Conservation (phyloP, 2,113 vertebrate genomes). For the Zootoca vivipara region DNA sequence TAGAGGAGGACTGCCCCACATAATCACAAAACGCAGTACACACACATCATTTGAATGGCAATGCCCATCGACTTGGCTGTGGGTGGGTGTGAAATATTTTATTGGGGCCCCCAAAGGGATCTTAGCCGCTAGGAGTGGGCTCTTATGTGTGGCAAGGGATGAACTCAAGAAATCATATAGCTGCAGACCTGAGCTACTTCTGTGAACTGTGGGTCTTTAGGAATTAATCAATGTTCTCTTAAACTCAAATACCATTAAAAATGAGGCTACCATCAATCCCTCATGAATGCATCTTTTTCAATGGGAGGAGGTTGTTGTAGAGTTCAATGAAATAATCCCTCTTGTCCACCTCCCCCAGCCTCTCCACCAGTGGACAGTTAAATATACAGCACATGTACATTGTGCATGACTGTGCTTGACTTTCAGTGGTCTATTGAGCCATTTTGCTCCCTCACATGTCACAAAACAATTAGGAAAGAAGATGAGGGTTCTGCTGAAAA, state of each 20-base stretch:
- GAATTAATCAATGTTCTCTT: neutral
- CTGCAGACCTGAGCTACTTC: neutral
- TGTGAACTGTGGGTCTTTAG: neutral
- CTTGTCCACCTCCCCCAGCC: neutral
- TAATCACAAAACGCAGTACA: too few relatives aligned
- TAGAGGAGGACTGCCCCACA: too few relatives aligned
- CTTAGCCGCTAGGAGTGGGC: too few relatives aligned
- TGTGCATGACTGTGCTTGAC: neutral
- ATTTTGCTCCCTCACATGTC: neutral
- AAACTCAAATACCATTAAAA: neutral
- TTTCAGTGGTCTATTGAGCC: neutral
- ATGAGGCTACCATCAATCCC: neutral
- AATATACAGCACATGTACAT: neutral
- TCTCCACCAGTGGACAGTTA: neutral
- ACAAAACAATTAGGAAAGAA: too few relatives aligned
- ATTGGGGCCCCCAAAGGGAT: too few relatives aligned
- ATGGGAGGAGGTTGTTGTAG: neutral
- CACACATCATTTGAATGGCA: too few relatives aligned
- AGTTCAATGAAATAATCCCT: neutral
- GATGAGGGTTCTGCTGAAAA: neutral
- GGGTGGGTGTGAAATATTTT: too few relatives aligned
- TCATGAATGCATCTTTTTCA: neutral
- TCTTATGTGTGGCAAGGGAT: neutral
- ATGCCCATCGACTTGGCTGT: too few relatives aligned
- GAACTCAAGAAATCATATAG: neutral